Evolutionary conservation across 2,888 invertebrate genomes (phyloP), one percentile per base, ranked within the genome.

Genomic region (Habroteleia sp.): DNA sequence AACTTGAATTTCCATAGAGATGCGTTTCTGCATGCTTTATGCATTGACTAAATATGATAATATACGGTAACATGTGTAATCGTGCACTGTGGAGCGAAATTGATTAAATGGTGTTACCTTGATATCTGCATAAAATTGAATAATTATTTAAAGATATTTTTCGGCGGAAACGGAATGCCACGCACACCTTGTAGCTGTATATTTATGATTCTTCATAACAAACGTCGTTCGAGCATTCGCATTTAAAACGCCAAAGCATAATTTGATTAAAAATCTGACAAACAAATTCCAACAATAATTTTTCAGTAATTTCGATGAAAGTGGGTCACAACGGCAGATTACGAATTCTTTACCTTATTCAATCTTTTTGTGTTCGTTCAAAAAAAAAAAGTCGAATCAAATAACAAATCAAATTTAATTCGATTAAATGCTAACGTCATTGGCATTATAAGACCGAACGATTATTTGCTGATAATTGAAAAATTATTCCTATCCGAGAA

Each of bases 71-170:
- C 31, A 44, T 62, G 41, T 62, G 48, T 62, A 62, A 62, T 62
- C 62, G 33, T 60, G 44, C 29, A 46, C 46, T n/a, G n/a, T 14
- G n/a, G 11, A 7, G 7, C 25, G 8, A 37, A 37, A 60, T 46
- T 60, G 46, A 60, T 60, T 60, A 60, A 46, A 60, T 60, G 16
- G 41, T 62, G 39, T 41, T 41, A 50, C 39, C 48, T 62, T 39
- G 16, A 23, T 62, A 37, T 41, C 29, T 8, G 20, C 48, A 62
- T 62, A 50, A 62, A 41, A 62, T 11, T 31, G 48, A 39, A 50
- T 58, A 48, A 48, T 62, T 62, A 48, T 13, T 20, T 29, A 31
- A 17, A 17, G 17, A 13, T 46, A 39, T 17, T 60, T 60, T 33
- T 35, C 3, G 13, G 14, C 8, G 8, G 2, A 29, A 29, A 29